A percentile compares a stretch with the other conserved stretches of the same genome.
Conservation (phyloP, 2,113 vertebrate genomes). For the Neolamprologus hecqui region DNA sequence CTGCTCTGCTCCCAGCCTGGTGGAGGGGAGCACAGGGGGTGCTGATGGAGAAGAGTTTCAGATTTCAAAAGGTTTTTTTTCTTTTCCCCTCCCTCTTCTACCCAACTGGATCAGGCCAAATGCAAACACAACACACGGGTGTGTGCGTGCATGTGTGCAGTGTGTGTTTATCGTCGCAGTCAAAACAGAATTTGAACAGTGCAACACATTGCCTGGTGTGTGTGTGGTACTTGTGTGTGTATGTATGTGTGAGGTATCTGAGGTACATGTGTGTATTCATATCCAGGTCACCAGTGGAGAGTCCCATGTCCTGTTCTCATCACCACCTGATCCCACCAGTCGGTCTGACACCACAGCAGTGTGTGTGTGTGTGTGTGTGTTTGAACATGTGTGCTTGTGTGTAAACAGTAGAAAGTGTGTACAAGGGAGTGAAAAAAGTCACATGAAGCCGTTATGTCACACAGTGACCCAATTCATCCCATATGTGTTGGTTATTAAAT, state of each 20-base stretch:
- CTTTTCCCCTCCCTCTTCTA: not conserved
- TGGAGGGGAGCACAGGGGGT: constrained; percentile 20
- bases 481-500: constrained; percentile 20
- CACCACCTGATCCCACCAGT: constrained; percentile 49
- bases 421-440: not conserved
- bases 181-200: not conserved
- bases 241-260: not conserved
- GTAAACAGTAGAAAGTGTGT: not conserved
- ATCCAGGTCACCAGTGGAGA: constrained; percentile 13
- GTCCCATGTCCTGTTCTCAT: constrained; percentile 23
- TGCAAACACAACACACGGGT: constrained; percentile 31
- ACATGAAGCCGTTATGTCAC: constrained; percentile 50
- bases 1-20: constrained; percentile 26
- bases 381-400: constrained; percentile 1
- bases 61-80: constrained; percentile 52
- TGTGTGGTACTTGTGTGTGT: not conserved
- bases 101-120: constrained; percentile 34
- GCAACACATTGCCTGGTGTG: constrained; percentile 15
- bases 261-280: not conserved
- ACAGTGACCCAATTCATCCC: constrained; percentile 3
- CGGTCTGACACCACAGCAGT: not conserved
- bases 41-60: constrained; percentile 51
- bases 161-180: constrained; percentile 14
- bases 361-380: not conserved
- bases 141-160: not conserved